phyloP scores from a whole-genome alignment of 2,113 vertebrate species.

The Pica pica region DNA sequence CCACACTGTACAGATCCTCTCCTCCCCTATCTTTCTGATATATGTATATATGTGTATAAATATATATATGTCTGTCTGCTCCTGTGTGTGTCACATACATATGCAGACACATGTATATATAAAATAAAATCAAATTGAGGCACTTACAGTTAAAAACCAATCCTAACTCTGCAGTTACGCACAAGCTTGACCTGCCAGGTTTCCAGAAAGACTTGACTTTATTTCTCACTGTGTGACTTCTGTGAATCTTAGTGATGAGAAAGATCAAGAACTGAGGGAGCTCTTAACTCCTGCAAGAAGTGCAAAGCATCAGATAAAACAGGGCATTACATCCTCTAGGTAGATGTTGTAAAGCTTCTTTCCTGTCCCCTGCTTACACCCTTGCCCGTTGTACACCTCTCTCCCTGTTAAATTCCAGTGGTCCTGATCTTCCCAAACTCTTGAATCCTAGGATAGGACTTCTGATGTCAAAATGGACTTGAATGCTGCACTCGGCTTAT shows the following conservation, averaged over 20 bases:
- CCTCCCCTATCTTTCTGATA: neutral
- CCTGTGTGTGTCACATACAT: neutral
- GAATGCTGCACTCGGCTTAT: slow-evolving; percentile 40
- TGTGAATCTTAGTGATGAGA: neutral
- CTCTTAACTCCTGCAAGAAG: neutral
- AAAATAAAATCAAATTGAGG: neutral
- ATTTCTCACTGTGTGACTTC: slow-evolving; percentile 33
- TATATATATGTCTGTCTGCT: neutral
- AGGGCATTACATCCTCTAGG: slow-evolving; percentile 35
- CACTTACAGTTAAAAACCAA: neutral
- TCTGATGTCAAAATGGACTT: slow-evolving; percentile 2
- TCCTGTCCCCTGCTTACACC: neutral
- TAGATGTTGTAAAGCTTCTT: neutral
- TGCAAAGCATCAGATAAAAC: neutral
- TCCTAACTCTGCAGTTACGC: slow-evolving; percentile 12
- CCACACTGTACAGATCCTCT: neutral
- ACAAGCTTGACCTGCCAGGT: slow-evolving; percentile 16
- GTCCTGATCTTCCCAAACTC: slow-evolving; percentile 33
- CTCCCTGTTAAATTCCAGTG: neutral
- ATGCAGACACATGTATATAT: neutral
- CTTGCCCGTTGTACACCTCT: neutral
- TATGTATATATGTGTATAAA: neutral
- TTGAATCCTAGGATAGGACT: slow-evolving; percentile 24
- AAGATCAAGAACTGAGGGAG: neutral
- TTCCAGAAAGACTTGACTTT: slow-evolving; percentile 48